Evolutionary conservation across 2,888 invertebrate genomes (phyloP).

Genomic region (Cantharis lateralis): DNA sequence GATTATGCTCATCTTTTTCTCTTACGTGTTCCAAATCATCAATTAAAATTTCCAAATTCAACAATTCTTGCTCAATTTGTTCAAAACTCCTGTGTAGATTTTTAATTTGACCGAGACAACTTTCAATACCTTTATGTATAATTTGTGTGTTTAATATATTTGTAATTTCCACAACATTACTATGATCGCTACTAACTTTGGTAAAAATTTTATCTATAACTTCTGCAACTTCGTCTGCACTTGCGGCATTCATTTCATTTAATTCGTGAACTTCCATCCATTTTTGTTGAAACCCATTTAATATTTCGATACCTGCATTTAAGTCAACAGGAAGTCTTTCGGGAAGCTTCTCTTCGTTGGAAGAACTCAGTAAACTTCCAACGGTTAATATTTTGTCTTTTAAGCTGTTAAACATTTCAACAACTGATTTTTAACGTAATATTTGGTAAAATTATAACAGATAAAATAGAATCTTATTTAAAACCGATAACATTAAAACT

Average conservation of each 20-base stretch:
- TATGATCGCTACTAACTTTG: constrained; percentile 43
- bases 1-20: constrained; percentile 72
- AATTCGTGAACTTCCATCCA: constrained; percentile 73
- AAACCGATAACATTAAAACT: background rate
- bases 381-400: constrained; percentile 59
- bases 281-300: constrained; percentile 71
- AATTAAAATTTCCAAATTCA: constrained; percentile 69
- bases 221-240: constrained; percentile 61
- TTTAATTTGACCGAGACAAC: constrained; percentile 60
- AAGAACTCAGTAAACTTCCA: constrained; percentile 20
- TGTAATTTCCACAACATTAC: constrained; percentile 45
- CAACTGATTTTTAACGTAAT: background rate
- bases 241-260: constrained; percentile 70
- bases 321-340: constrained; percentile 52
- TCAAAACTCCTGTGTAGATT: constrained; percentile 64
- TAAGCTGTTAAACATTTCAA: constrained; percentile 57
- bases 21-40: constrained; percentile 72
- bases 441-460: background rate
- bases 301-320: constrained; percentile 70
- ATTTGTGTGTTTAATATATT: constrained; percentile 49
- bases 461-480: background rate
- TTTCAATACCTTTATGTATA: constrained; percentile 55
- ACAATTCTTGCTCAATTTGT: constrained; percentile 67
- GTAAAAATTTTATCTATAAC: constrained; percentile 55
- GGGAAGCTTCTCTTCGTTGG: constrained; percentile 12